Evolutionary conservation across 1,140 invertebrate species (phyloP), one percentile per base, ranked within the genome.

Genomic region (Arion vulgaris): DNA sequence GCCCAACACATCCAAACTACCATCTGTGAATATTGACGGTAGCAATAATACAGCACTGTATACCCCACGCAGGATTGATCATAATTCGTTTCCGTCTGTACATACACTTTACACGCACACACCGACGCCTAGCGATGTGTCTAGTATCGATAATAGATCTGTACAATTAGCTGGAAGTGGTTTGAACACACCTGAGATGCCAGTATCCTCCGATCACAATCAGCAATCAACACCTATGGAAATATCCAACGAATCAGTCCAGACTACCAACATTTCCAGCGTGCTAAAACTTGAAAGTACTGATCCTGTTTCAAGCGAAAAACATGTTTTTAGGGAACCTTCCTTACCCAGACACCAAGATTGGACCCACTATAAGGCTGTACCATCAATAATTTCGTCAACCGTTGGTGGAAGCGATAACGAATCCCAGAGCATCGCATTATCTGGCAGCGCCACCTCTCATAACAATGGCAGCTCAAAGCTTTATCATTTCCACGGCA

Each of bases 61-160:
- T 19, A 57, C 53, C 15, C 53, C 53, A 1, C 34, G n/a, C 36
- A 41, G n/a, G n/a, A 71, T 71, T 36, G 39, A 39, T 39, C 2
- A 41, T 5, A 19, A 13, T 11, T 9, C 11, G 68, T 80, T 88
- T n/a, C 88, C 88, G 17, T 83, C 88, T 36, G 57, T 79, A 0
- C 86, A 82, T 45, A 80, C 85, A 15, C 78, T 90, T 28, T 86
- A 90, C 72, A 90, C 85, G 2, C 85, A 88, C 69, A 91, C 91
- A 0, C 90, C 91, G 7, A 91, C 91, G 26, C 91, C 89, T 4
- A 91, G 90, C 83, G 91, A 91, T 68, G 83, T 91, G 36, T 92
- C 91, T 53, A 90, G 85, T 62, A 91, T 92, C 49, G 71, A 57
- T 1, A n/a, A 71, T 5, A 13, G 81, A 0, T 84, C 83, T 0